Base-by-base conservation (phyloP, 2,888 invertebrate genomes). In the Stenoptilia bipunctidactyla region DNA sequence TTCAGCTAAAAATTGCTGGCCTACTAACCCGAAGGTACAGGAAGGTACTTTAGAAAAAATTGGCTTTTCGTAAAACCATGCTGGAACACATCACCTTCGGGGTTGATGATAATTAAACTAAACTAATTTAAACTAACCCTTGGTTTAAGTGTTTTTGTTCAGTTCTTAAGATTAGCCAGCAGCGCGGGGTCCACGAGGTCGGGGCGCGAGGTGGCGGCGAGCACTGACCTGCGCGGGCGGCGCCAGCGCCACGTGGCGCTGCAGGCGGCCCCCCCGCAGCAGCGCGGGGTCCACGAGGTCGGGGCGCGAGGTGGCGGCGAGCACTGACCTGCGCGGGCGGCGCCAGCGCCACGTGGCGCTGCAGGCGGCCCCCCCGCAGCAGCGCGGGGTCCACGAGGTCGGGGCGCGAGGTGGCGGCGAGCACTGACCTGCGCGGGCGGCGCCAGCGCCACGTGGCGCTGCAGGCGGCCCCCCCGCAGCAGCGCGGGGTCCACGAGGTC, bases 101-200 rank as follows among this genome's bases (percentile, higher is more conserved):
- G n/a, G n/a, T n/a, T n/a, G n/a, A n/a, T n/a, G n/a, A n/a, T n/a
- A n/a, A n/a, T n/a, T n/a, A n/a, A n/a, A n/a, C n/a, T n/a, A n/a
- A n/a, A n/a, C n/a, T n/a, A n/a, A n/a, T n/a, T n/a, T n/a, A n/a
- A n/a, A n/a, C n/a, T n/a, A n/a, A n/a, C n/a, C n/a, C n/a, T n/a
- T n/a, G n/a, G n/a, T n/a, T n/a, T n/a, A n/a, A n/a, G n/a, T n/a
- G n/a, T n/a, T n/a, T n/a, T n/a, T n/a, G n/a, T n/a, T n/a, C n/a
- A n/a, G n/a, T n/a, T n/a, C n/a, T n/a, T n/a, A n/a, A n/a, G n/a
- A n/a, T n/a, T n/a, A n/a, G n/a, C n/a, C 37, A 99, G 83, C 43
- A 99, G 77, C 6, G 98, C 98, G 0, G 97, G 96, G 86, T 99
- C 99, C 15, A 99, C 85, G 1, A 99, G 87, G 77, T 99, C 98